Percentiles rank a stretch among this genome's conserved stretches.
Conservation (phyloP, 2,888 invertebrate species). For the Cerastoderma edule region DNA sequence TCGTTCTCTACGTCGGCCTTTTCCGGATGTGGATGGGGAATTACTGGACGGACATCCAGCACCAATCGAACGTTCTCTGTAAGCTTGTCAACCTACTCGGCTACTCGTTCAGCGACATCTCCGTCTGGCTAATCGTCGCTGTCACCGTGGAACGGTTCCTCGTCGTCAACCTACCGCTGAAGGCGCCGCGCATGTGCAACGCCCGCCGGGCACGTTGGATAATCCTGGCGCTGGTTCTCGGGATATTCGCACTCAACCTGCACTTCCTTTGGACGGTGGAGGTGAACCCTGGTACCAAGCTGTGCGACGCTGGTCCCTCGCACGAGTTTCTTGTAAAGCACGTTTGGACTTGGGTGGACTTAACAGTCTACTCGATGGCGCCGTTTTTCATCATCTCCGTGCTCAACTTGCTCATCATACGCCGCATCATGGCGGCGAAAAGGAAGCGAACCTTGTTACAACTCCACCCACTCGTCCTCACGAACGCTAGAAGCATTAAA, state of each 20-base stretch:
- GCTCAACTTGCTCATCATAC: slow-evolving; percentile 79
- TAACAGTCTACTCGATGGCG: slow-evolving; percentile 79
- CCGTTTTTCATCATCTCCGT: slow-evolving; percentile 78
- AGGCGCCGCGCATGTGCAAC: slow-evolving; percentile 78
- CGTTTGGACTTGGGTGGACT: slow-evolving; percentile 83
- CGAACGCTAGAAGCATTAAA: slow-evolving; percentile 24
- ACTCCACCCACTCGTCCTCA: slow-evolving; percentile 23
- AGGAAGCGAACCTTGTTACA: slow-evolving; percentile 58
- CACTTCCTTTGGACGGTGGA: slow-evolving; percentile 81
- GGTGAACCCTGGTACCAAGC: slow-evolving; percentile 26
- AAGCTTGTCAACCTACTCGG: slow-evolving; percentile 77
- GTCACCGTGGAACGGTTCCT: slow-evolving; percentile 82
- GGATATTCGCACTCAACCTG: slow-evolving; percentile 73
- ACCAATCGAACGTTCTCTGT: slow-evolving; percentile 74
- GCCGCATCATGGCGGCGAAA: slow-evolving; percentile 72
- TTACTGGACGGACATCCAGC: slow-evolving; percentile 74
- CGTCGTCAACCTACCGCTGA: slow-evolving; percentile 81
- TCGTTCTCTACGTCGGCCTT: slow-evolving; percentile 81
- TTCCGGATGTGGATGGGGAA: slow-evolving; percentile 80
- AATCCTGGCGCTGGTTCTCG: slow-evolving; percentile 67
- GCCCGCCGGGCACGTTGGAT: slow-evolving; percentile 60
- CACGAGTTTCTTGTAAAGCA: slow-evolving; percentile 66
- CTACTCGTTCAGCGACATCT: slow-evolving; percentile 79
- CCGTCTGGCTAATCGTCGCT: slow-evolving; percentile 82
- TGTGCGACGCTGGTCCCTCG: slow-evolving; percentile 61